Evolutionary conservation across 2,797 vertebrate genomes (phyloP).

Genomic region (Prionace glauca): DNA sequence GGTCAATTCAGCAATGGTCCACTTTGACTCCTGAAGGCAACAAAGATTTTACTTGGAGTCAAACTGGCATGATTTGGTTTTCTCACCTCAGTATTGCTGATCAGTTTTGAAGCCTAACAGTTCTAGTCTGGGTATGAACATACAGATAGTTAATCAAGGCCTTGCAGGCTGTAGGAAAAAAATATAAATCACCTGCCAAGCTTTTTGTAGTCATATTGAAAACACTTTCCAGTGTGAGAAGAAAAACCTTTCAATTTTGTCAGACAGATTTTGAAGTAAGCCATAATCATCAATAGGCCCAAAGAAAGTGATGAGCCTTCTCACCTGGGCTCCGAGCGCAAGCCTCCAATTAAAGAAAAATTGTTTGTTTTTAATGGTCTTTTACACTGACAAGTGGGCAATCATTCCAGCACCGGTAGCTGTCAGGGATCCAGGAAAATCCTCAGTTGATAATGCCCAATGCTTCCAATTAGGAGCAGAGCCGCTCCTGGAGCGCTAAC

Average conservation of each 20-base stretch:
- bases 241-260: constrained; percentile 38
- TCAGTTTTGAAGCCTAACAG: constrained; percentile 33
- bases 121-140: constrained; percentile 28
- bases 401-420: constrained; percentile 96
- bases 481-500: constrained; percentile 88
- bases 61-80: not conserved
- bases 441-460: constrained; percentile 99
- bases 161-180: constrained; percentile 32
- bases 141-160: constrained; percentile 39
- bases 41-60: not conserved
- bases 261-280: constrained; percentile 37
- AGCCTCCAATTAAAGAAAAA: constrained; percentile 99
- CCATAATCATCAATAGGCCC: constrained; percentile 39
- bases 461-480: constrained; percentile 98
- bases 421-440: constrained; percentile 95
- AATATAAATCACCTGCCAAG: constrained; percentile 39
- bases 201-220: constrained; percentile 39
- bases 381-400: constrained; percentile 99
- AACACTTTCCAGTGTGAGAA: constrained; percentile 35
- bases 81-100: constrained; percentile 24
- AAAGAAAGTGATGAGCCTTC: constrained; percentile 54
- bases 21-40: not conserved
- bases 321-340: constrained; percentile 68
- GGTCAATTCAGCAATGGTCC: constrained; percentile 2
- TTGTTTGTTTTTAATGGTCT: constrained; percentile 99